Base-by-base conservation (phyloP, 1,140 invertebrate species). In the Drosophila sechellia region DNA sequence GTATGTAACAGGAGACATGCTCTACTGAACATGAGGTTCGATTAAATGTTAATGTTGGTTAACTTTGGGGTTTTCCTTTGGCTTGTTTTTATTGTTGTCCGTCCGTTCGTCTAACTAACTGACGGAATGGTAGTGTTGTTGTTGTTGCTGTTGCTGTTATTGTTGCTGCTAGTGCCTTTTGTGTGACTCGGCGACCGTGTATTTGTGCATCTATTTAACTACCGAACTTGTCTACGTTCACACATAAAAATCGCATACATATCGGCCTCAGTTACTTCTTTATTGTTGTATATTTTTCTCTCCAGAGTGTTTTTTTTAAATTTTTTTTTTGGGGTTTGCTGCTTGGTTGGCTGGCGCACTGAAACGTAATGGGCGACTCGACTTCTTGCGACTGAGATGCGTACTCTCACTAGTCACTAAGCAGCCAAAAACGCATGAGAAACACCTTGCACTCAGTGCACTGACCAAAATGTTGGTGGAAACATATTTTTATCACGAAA, bases 11-110 rank as follows among this genome's bases (percentile, higher is more conserved):
- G 90, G 90, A 91, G 90, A 91, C 77, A 91, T 89, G 90, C 90
- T 91, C 90, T 91, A 91, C 90, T 91, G 90, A 91, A 91, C 90
- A 87, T 90, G 90, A 91, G 90, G 90, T 91, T 91, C 90, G 90
- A 91, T 91, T 91, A 91, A 91, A 91, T 91, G 90, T 91, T 91
- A 91, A 91, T 91, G 90, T 91, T 91, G 90, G 85, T 91, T 91
- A 91, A 91, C 90, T 91, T 91, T 90, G 80, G 83, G 80, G 85
- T 77, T 86, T 80, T 91, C 91, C 77, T 87, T 89, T 87, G 61
- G 64, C 79, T 77, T 89, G 75, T 87, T 79, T 59, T 84, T 68
- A 42, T 79, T 80, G 31, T 74, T 71, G 40, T 65, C 31, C 6
- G 31, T 31, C 31, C 8, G 31, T 31, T 10, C 31, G 31, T 31